Evolutionary conservation across 2,797 vertebrate genomes (phyloP), one percentile per base, ranked within the genome.

Genomic region (Melanotaenia boesemani): DNA sequence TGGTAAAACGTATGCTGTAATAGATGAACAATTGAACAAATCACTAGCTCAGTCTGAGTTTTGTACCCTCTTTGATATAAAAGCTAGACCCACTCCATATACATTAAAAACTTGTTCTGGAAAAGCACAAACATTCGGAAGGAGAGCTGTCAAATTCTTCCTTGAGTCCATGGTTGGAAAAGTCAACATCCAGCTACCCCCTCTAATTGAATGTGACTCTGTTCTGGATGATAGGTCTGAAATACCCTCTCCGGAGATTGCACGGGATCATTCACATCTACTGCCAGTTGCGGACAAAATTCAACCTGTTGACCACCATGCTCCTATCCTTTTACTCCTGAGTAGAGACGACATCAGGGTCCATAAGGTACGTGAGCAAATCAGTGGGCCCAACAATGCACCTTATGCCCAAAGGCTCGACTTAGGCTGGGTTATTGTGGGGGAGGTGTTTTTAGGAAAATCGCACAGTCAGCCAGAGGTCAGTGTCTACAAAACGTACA

Each of bases 1-100:
- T 5, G 10, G 32, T 2, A 76, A 66, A 13, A 62, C 66, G 24
- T 74, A 80, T 7, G 63, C 39, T 0, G 74, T 86, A 7, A 32
- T 78, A 0, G 76, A 82, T 2, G 52, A 87, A 15, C 72, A 87
- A 32, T 85, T 66, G 12, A 84, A 74, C 1, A 76, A 39, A 59
- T 87, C 77, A 1, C 76, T 85, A 0, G 70, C 76, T 2, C 70
- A 72, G 22, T 37, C 26, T 66, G 12, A 58, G 77, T 76, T 80
- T 5, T 83, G 88, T 12, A 13, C 30, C 0, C 24, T 83, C 1
- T 87, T 87, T 12, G 9, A 61, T 1, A 24, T 81, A 0, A 46
- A 67, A 32, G 6, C 48, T 2, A 44, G 7, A 10, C 9, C 62
- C 1, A 1, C 64, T 0, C 69, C 57, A 0, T 70, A 81, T 57